These are phyloP conservation scores for Albula glossodonta DNA, from an alignment of 2,113 vertebrate genomes.

Conservation along the genomic window DNA sequence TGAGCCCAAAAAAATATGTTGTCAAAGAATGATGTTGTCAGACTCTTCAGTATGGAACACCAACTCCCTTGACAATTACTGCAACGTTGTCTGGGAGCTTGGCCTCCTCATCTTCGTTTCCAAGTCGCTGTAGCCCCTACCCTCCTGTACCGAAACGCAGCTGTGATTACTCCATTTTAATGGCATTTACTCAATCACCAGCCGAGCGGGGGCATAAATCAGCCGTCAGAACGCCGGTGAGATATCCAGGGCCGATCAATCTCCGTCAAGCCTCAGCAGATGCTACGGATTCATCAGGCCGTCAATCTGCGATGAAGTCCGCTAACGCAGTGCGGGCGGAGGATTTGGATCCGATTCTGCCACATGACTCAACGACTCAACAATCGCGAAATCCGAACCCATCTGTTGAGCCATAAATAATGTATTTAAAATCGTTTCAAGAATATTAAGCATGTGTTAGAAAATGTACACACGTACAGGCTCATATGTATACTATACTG, in stretches of 20 bases:
- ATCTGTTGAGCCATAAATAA: neutral
- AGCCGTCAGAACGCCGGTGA: slow-evolving; percentile 39
- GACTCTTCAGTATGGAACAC: neutral
- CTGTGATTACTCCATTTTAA: slow-evolving; percentile 33
- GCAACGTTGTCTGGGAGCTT: neutral
- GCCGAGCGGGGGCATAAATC: slow-evolving; percentile 38
- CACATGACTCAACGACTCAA: neutral
- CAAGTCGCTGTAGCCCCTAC: neutral
- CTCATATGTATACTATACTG: neutral
- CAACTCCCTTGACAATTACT: neutral
- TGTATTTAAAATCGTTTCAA: neutral
- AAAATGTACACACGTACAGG: neutral
- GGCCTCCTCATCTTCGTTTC: neutral
- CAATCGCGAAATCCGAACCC: neutral
- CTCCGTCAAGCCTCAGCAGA: slow-evolving; percentile 39
- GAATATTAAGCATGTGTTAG: neutral
- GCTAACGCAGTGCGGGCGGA: neutral
- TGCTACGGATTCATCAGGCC: slow-evolving; percentile 27
- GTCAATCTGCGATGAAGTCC: neutral
- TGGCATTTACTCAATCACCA: slow-evolving; percentile 40
- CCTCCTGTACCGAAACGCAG: neutral
- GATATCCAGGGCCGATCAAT: slow-evolving; percentile 43
- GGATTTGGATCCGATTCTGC: neutral
- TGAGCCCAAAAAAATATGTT: no score
- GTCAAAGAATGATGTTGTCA: no score